Base-by-base conservation (phyloP, 2,113 vertebrate species). In the Trachemys scripta region DNA sequence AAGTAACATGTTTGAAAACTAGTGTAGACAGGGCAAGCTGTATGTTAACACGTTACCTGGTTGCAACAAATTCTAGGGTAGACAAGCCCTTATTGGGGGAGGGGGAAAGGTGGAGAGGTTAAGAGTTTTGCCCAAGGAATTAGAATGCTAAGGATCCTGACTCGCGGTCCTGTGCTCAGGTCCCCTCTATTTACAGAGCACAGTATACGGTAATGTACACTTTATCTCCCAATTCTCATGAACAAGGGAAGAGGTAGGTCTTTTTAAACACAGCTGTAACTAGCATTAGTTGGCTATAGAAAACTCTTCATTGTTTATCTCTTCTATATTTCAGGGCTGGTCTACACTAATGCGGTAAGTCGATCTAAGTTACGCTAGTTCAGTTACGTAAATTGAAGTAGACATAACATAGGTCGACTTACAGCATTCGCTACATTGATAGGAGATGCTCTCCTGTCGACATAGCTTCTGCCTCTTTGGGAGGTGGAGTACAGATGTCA, bases 141-240 rank as follows among this genome's bases (percentile, higher is more conserved):
- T 5, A 20, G 19, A 22, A 38, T 19, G 38, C 4, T n/a, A 72
- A 35, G 4, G 25, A 57, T 59, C 11, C 57, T 13, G 25, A 59
- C 57, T 27, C 27, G 27, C 11, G 5, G 57, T 59, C 27, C 57
- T 12, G 10, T 29, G 27, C n/a, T 20, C 38, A 38, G 19, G 69
- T 75, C 69, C n/a, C 20, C 51, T 72, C n/a, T 38, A 20, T 72
- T 12, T 38, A 38, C n/a, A 69, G 65, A 11, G 5, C 7, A 49
- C 49, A 50, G 13, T 56, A 24, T 1, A 2, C 50, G 4, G 1
- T 12, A 1, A 17, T 0, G 7, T 31, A 54, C 2, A 1, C 49
- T 31, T 59, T 6, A 51, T 59, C 50, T 12, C 50, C 59, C 65
- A 45, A 49, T 57, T 35, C 42, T 6, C 19, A 0, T 9, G 0